Evolutionary conservation across 2,888 invertebrate species (phyloP).

Genomic region (Tricholauxania praeusta): DNA sequence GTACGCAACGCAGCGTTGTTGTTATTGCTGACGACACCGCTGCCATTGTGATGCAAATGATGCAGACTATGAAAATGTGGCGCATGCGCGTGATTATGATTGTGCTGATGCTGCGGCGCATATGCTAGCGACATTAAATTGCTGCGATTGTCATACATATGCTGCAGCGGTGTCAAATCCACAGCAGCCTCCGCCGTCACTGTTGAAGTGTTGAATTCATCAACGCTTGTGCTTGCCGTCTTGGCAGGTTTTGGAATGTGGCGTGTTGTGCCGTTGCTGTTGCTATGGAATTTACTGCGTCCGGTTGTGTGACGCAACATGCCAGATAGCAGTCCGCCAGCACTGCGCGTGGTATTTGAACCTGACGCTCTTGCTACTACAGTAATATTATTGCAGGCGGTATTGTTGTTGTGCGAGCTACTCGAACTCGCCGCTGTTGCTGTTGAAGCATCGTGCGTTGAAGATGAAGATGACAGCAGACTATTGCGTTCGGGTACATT

Average conservation of each 20-base stretch:
- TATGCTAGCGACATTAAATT: constrained; percentile 64
- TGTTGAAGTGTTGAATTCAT: constrained; percentile 58
- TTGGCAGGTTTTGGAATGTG: constrained; percentile 26
- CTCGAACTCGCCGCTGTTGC: constrained; percentile 58
- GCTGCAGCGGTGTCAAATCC: constrained; percentile 55
- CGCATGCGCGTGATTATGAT: constrained; percentile 41
- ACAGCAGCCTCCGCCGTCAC: constrained; percentile 56
- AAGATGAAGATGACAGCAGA: constrained; percentile 64
- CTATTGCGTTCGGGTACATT: constrained; percentile 63
- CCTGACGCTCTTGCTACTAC: constrained; percentile 42
- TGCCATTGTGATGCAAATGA: constrained; percentile 50
- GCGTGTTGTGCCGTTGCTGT: neutral
- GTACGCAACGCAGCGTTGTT: constrained; percentile 52
- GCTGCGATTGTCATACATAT: constrained; percentile 63
- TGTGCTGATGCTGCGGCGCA: constrained; percentile 48
- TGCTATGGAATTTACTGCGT: constrained; percentile 40
- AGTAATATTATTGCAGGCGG: constrained; percentile 35
- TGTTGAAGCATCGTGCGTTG: constrained; percentile 60
- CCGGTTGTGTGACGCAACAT: constrained; percentile 54
- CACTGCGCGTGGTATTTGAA: constrained; percentile 34
- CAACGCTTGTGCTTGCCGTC: constrained; percentile 36
- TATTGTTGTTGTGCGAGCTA: constrained; percentile 51
- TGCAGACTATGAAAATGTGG: constrained; percentile 49
- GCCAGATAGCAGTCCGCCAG: constrained; percentile 50
- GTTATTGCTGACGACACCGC: constrained; percentile 50